Percentiles rank a stretch among this genome's conserved stretches.
phyloP scores from a whole-genome alignment of 2,113 vertebrate species.

The Sturnus vulgaris region DNA sequence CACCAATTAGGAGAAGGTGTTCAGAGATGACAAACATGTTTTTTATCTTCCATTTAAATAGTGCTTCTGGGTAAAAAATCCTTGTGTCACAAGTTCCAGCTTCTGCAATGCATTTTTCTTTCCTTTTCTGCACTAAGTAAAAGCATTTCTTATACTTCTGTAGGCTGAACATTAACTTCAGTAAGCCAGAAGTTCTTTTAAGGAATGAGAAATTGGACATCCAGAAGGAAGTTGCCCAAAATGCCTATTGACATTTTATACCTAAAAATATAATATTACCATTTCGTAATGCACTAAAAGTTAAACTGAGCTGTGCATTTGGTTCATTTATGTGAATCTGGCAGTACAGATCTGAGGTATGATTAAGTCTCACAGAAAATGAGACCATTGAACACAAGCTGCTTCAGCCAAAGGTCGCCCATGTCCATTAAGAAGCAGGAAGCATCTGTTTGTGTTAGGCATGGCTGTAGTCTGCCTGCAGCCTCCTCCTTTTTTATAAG shows the following conservation, averaged over 20 bases:
- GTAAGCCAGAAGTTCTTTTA: constrained; percentile 8
- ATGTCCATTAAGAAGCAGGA: constrained; percentile 55
- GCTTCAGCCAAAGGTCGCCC: constrained; percentile 32
- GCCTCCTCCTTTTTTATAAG: not conserved
- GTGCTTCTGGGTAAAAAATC: not conserved
- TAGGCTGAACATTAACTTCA: constrained; percentile 18
- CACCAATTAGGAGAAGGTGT: constrained; percentile 44
- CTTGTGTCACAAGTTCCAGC: not conserved
- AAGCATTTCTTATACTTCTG: constrained; percentile 10
- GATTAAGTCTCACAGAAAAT: constrained; percentile 41
- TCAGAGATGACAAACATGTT: constrained; percentile 3
- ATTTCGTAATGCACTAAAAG: constrained; percentile 21
- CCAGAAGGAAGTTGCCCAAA: constrained; percentile 25
- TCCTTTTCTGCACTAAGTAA: not conserved
- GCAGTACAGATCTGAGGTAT: constrained; percentile 13
- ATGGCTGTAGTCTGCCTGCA: constrained; percentile 28
- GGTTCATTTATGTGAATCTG: constrained; percentile 19
- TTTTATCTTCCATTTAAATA: constrained; percentile 27
- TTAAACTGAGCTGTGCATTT: constrained; percentile 17
- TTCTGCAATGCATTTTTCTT: not conserved
- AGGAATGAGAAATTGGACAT: not conserved
- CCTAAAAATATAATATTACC: constrained; percentile 39
- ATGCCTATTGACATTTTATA: constrained; percentile 46
- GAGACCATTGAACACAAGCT: constrained; percentile 12
- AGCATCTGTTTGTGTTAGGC: constrained; percentile 47